Conservation (phyloP, 2,113 vertebrate species). For the Hirundichthys speculiger region DNA sequence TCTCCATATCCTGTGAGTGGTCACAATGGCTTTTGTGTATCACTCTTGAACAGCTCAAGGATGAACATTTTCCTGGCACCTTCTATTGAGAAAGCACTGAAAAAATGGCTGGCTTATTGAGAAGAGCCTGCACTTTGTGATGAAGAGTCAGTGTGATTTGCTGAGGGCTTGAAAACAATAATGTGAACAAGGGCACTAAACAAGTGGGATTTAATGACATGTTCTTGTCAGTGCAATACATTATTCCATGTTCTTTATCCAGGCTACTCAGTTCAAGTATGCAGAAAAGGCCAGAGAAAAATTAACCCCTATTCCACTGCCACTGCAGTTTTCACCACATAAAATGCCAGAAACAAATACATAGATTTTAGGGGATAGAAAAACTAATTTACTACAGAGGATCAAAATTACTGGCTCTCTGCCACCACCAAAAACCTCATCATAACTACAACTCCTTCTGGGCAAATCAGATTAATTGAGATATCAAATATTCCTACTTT, state of each 20-base stretch:
- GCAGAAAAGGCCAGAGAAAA: constrained; percentile 42
- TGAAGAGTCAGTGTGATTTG: constrained; percentile 61
- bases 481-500: constrained; percentile 64
- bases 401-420: constrained; percentile 25
- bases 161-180: constrained; percentile 67
- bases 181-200: constrained; percentile 64
- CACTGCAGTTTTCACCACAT: constrained; percentile 29
- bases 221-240: constrained; percentile 56
- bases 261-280: constrained; percentile 48
- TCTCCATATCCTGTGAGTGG: constrained; percentile 63
- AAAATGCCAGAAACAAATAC: constrained; percentile 23
- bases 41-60: constrained; percentile 76
- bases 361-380: background rate
- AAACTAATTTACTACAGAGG: constrained; percentile 10
- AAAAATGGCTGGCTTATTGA: constrained; percentile 67
- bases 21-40: constrained; percentile 75
- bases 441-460: constrained; percentile 14
- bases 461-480: constrained; percentile 56
- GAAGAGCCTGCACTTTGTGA: constrained; percentile 56
- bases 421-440: constrained; percentile 9
- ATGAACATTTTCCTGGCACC: constrained; percentile 73
- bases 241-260: constrained; percentile 45
- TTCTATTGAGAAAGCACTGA: constrained; percentile 63
- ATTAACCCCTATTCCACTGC: constrained; percentile 32
- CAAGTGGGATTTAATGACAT: constrained; percentile 71